A percentile compares a stretch with the other conserved stretches of the same genome.
These are phyloP conservation scores for Ditylenchus dipsaci DNA, from an alignment of 1,140 invertebrate species.

Conservation along the genomic window DNA sequence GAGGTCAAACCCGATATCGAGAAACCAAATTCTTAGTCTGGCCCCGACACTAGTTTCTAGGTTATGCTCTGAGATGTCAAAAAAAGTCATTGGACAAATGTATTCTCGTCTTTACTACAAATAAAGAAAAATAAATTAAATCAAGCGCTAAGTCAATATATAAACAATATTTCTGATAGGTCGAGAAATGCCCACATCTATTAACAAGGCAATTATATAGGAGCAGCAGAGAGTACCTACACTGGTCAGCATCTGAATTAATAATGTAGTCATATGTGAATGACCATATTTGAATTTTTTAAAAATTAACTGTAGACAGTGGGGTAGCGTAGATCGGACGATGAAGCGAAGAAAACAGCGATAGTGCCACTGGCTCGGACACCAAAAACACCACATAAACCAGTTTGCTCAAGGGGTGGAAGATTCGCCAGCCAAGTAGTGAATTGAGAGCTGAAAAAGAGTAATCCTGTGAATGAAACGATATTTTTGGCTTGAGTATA, in stretches of 20 bases:
- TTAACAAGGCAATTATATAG: conserved; percentile 31
- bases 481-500: too few relatives aligned
- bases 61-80: too few relatives aligned
- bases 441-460: conserved; percentile 31
- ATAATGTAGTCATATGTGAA: not conserved
- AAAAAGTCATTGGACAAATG: too few relatives aligned
- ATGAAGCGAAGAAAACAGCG: conserved; percentile 37
- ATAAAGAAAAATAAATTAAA: too few relatives aligned
- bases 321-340: conserved; percentile 34
- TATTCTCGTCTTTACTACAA: too few relatives aligned
- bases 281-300: too few relatives aligned
- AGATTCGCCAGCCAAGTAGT: conserved; percentile 32
- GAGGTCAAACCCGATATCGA: too few relatives aligned
- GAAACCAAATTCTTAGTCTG: too few relatives aligned
- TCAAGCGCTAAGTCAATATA: not conserved
- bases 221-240: conserved; percentile 38
- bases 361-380: conserved; percentile 41
- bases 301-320: conserved; percentile 27
- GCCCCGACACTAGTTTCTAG: too few relatives aligned
- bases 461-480: not conserved
- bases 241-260: conserved; percentile 32
- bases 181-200: conserved; percentile 31
- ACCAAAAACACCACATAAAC: conserved; percentile 33
- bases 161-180: conserved; percentile 37
- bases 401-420: conserved; percentile 34